Evolutionary conservation across 2,888 invertebrate genomes (phyloP), one percentile per base, ranked within the genome.

Genomic region (Parelbella ahira): DNA sequence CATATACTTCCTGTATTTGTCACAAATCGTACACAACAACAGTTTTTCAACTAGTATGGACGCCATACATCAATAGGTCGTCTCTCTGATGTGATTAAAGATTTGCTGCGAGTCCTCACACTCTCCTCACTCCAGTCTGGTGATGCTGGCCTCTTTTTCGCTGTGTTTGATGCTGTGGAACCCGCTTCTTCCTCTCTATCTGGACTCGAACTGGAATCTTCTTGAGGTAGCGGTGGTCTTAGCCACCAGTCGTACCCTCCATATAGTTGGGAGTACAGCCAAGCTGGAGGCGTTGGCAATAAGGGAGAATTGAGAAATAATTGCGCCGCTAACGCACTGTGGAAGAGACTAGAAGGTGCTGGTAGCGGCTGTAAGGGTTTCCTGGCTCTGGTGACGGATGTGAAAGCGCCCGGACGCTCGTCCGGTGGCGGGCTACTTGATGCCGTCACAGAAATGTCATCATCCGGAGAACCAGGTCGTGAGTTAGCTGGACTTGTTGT

Each of bases 211-310:
- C 64, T 66, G 0, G 83, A 78, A 44, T 86, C 86, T 53, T 86
- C 87, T 62, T 78, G 82, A 5, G 73, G 68, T 0, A 67, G 70
- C 0, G 78, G 83, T 6, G 87, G 86, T 64, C 86, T 54, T 0
- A 93, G 84, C 93, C 93, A 93, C 83, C 92, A 91, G 47, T 93
- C 93, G 53, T 91, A 91, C 43, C 89, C 90, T 15, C 92, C 92
- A 63, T 94, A 94, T 1, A 94, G 80, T 60, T 94, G 94, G 0
- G 93, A 93, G 60, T 94, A 94, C 2, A 94, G 73, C 94, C 93
- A 94, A 47, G 93, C 93, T 20, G 92, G 92, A 3, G 93, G 93
- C 0, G 93, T 93, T 0, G 93, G 94, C 47, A 94, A 73, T 6
- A 94, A 78, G 0, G 93, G 93, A 2, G 93, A 90, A 62, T 94